Conservation (phyloP, 64 coral and sea anemone species). For the Orbicella faveolata region DNA sequence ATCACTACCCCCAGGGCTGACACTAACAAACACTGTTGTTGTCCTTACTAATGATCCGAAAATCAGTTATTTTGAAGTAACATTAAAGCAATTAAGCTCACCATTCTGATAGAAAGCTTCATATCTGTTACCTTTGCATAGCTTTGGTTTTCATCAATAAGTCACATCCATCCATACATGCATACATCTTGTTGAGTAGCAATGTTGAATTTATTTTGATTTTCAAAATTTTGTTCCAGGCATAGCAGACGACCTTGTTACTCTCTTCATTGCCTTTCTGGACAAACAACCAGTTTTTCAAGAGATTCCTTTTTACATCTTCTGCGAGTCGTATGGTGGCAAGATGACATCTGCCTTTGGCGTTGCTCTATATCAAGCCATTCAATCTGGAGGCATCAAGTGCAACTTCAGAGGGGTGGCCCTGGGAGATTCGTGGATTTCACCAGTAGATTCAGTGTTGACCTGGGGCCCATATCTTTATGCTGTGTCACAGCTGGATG, state of each 20-base stretch:
- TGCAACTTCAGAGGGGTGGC: conserved; percentile 90
- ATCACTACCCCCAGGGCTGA: too few relatives aligned
- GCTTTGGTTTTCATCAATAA: too few relatives aligned
- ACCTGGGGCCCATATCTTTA: conserved; percentile 96
- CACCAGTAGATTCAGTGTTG: conserved; percentile 89
- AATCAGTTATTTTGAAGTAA: too few relatives aligned
- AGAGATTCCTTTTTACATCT: conserved; percentile 89
- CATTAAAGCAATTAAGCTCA: too few relatives aligned
- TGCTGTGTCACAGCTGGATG: conserved; percentile 76
- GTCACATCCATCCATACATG: not conserved
- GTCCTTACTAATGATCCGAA: too few relatives aligned
- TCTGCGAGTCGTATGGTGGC: conserved; percentile 98
- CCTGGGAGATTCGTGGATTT: conserved; percentile 97
- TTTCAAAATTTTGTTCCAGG: conserved; percentile 29
- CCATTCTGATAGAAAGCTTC: too few relatives aligned
- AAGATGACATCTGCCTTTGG: conserved; percentile 97
- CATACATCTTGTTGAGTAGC: not conserved
- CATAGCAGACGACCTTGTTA: conserved; percentile 86
- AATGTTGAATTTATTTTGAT: not conserved
- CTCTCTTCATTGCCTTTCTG: conserved; percentile 84
- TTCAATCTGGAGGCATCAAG: conserved; percentile 54
- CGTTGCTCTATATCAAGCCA: conserved; percentile 76
- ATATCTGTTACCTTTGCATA: too few relatives aligned
- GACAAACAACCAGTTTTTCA: conserved; percentile 70
- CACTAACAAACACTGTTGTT: too few relatives aligned